phyloP scores from a whole-genome alignment of 2,888 invertebrate genomes.

The Axea sp. region DNA sequence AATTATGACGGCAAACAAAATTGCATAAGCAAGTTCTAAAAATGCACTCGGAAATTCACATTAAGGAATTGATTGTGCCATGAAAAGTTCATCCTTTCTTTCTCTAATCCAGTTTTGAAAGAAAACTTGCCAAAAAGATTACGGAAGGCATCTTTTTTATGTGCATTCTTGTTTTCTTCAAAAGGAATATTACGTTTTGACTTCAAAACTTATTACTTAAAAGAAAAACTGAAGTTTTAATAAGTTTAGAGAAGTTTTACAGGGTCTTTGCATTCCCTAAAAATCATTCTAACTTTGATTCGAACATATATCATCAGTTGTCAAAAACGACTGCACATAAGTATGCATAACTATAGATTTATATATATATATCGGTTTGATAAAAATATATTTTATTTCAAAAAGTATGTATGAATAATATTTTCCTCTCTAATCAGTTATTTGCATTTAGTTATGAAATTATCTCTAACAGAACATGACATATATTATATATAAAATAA shows the following conservation, averaged over 20 bases:
- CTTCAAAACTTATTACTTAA: conserved; percentile 37
- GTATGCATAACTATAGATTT: too few relatives aligned
- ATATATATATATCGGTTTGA: too few relatives aligned
- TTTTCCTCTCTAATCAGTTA: too few relatives aligned
- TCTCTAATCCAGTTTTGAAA: conserved; percentile 22
- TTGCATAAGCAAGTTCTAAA: neutral
- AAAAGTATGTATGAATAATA: too few relatives aligned
- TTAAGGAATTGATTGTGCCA: conserved; percentile 10
- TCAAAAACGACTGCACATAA: conserved; percentile 1
- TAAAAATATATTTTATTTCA: too few relatives aligned
- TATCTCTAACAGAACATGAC: too few relatives aligned
- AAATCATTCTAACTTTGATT: neutral
- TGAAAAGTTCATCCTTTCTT: conserved; percentile 7
- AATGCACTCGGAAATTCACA: conserved; percentile 3
- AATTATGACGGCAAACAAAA: too few relatives aligned
- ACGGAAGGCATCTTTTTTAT: conserved; percentile 15
- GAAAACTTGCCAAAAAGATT: conserved; percentile 16
- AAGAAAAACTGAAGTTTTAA: conserved; percentile 24
- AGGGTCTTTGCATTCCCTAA: conserved; percentile 1
- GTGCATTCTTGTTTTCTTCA: conserved; percentile 21
- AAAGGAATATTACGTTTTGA: conserved; percentile 16
- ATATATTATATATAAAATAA: too few relatives aligned
- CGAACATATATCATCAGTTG: conserved; percentile 4
- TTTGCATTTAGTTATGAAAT: too few relatives aligned
- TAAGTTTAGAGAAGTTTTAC: conserved; percentile 11